Base-by-base conservation (phyloP, 2,113 vertebrate species). In the Sakesphorus luctuosus region DNA sequence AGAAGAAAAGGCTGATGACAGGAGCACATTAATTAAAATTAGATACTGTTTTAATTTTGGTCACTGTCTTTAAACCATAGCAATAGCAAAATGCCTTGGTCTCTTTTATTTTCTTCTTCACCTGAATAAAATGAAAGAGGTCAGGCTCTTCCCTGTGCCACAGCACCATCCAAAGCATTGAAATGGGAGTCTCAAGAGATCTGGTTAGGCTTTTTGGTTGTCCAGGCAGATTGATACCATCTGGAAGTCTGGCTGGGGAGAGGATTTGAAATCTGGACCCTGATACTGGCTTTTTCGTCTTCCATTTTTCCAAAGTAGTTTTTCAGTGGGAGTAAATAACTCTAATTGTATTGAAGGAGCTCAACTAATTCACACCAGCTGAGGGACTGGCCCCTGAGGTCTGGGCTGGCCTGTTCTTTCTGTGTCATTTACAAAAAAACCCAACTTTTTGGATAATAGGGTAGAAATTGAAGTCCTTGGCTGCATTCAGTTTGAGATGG, bases 341-440 rank as follows among this genome's bases (percentile, higher is more conserved):
- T 96, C 49, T 88, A 94, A 92, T 95, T 96, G 92, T 94, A 74
- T 84, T 89, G 88, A 92, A 87, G 76, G 76, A 96, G 93, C 92
- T 96, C 84, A 73, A 88, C 93, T 96, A 94, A 95, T 94, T 95
- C 90, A 86, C 82, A 90, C 82, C 94, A 96, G 95, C 94, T 97
- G 95, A 94, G 47, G 68, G 44, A 90, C 56, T 84, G 92, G 87
- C 87, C 95, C 91, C 86, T 74, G 90, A 94, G 85, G 92, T 96
- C 75, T 95, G 94, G 94, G 87, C 75, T 86, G 90, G 82, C 29
- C 85, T 88, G 62, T 76, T 93, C 68, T 90, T 92, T 96, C 84
- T 93, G 72, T 82, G 52, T 13, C 8, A 44, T 66, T 72, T 3
- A 25, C 25, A 38, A 4, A 46, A 87, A 47, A 17, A 28, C 26